Base-by-base conservation (phyloP, 92 coral and sea anemone species). In the Epizoanthus fatuus region DNA sequence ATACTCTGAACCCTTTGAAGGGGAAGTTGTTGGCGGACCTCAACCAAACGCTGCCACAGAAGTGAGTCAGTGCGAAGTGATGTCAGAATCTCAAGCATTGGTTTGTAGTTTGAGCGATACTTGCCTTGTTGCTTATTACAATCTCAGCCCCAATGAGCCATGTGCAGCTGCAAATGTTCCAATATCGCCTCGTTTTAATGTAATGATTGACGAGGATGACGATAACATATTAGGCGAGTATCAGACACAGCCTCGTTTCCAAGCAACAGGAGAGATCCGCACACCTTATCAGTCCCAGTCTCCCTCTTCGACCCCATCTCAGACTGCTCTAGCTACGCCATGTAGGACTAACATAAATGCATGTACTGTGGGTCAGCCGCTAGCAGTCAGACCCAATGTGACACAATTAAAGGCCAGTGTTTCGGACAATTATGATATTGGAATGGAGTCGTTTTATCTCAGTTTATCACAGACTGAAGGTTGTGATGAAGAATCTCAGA, bases 51-150 rank as follows among this genome's bases (percentile, higher is more conserved):
- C 74, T 7, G 79, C 40, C 56, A 60, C 63, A 22, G 82, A 37
- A 14, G 44, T 40, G 11, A 64, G 29, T 7, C 71, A 75, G 14
- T 22, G 37, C 65, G 45, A 78, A 47, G 80, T 16, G 25, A 66
- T 83, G 65, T 73, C 75, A 5, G 91, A 86, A 58, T 92, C 94
- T 19, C 94, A 92, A 63, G 89, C 55, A 20, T 35, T 94, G 76
- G 90, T 77, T 52, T 94, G 88, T 69, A 94, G 94, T 63, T 84
- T 94, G 88, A 94, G 96, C 81, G 98, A 94, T 76, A 90, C 94
- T 74, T 92, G 84, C 65, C 86, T 94, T 22, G 81, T 91, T 35
- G 89, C 84, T 63, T 89, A 95, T 58, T 93, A 85, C 68, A 92
- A 87, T 22, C 63, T 92, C 57, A 51, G 42, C 25, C 13, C 82